Percentiles rank a stretch among this genome's conserved stretches.
These are phyloP conservation scores for Drosophila triauraria DNA, from an alignment of 1,140 invertebrate species.

Conservation along the genomic window DNA sequence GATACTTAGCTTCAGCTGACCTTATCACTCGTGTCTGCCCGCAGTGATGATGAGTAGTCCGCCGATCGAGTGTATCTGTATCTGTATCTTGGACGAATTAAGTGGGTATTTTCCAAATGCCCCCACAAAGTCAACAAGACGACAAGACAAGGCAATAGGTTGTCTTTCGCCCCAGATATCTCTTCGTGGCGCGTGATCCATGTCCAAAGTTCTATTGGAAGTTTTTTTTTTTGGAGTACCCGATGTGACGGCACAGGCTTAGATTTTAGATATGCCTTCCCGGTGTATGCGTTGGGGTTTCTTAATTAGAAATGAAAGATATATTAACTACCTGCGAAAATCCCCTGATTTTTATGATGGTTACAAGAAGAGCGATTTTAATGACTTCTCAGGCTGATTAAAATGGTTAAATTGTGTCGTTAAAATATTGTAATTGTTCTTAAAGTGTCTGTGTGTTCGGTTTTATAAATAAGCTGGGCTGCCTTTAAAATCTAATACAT, in stretches of 20 bases:
- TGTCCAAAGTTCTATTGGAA: slow-evolving; percentile 21
- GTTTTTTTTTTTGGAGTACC: slow-evolving; percentile 28
- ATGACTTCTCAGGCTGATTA: neutral
- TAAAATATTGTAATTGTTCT: slow-evolving; percentile 3
- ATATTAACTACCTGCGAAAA: slow-evolving; percentile 3
- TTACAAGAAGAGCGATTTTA: slow-evolving; percentile 13
- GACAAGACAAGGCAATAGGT: slow-evolving; percentile 18
- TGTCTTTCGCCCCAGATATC: slow-evolving; percentile 40
- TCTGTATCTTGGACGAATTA: slow-evolving; percentile 33
- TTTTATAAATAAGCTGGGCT: neutral
- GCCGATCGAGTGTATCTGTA: slow-evolving; percentile 30
- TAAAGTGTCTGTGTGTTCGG: neutral
- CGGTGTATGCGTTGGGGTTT: slow-evolving; percentile 38
- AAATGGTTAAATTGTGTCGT: neutral
- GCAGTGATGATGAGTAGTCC: slow-evolving; percentile 20
- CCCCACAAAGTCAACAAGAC: slow-evolving; percentile 42
- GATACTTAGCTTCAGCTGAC: slow-evolving; percentile 41
- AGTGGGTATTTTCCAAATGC: slow-evolving; percentile 47
- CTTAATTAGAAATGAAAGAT: slow-evolving; percentile 46
- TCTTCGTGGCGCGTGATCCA: slow-evolving; percentile 33
- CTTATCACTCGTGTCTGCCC: slow-evolving; percentile 27
- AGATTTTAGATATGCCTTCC: slow-evolving; percentile 12
- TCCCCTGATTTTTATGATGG: slow-evolving; percentile 11
- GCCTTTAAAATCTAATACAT: neutral
- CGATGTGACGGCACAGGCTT: slow-evolving; percentile 48